These are phyloP conservation scores for Melanotaenia boesemani DNA, from an alignment of 2,797 vertebrate species.

Conservation along the genomic window DNA sequence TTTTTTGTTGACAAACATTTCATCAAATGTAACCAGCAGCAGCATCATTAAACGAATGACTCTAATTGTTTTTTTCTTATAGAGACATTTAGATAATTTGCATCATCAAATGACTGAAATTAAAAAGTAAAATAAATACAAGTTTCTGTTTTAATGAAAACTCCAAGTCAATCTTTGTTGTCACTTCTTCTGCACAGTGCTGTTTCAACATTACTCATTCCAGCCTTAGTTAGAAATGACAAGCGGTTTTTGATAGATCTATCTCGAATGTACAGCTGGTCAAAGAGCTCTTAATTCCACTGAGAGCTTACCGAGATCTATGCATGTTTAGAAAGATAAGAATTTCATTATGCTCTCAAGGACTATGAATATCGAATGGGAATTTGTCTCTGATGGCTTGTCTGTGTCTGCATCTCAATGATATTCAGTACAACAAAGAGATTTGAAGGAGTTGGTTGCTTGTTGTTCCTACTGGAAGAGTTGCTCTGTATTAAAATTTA, in stretches of 20 bases:
- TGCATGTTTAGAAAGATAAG: slow-evolving; percentile 76
- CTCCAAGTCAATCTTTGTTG: slow-evolving; percentile 21
- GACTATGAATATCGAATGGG: slow-evolving; percentile 71
- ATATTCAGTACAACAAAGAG: slow-evolving; percentile 49
- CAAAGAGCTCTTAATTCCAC: slow-evolving; percentile 57
- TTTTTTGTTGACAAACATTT: slow-evolving; percentile 57
- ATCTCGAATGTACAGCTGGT: slow-evolving; percentile 62
- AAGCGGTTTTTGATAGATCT: slow-evolving; percentile 51
- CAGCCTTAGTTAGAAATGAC: slow-evolving; percentile 35
- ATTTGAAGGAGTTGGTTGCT: slow-evolving; percentile 36
- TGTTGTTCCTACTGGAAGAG: slow-evolving; percentile 37
- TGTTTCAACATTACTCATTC: slow-evolving; percentile 14
- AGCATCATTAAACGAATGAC: slow-evolving; percentile 33
- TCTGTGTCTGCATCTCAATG: slow-evolving; percentile 73
- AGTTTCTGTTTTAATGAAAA: slow-evolving; percentile 7
- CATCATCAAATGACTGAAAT: slow-evolving; percentile 7
- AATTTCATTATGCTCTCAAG: slow-evolving; percentile 75
- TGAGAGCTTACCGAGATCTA: slow-evolving; percentile 62
- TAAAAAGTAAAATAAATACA: slow-evolving; percentile 18
- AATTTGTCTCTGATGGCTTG: slow-evolving; percentile 64
- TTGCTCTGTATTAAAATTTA: slow-evolving; percentile 27
- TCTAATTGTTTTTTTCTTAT: background rate
- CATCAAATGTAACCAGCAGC: slow-evolving; percentile 44
- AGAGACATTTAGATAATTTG: background rate
- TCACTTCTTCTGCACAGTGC: background rate